Base-by-base conservation (phyloP, 2,113 vertebrate species). In the Polypterus senegalus region DNA sequence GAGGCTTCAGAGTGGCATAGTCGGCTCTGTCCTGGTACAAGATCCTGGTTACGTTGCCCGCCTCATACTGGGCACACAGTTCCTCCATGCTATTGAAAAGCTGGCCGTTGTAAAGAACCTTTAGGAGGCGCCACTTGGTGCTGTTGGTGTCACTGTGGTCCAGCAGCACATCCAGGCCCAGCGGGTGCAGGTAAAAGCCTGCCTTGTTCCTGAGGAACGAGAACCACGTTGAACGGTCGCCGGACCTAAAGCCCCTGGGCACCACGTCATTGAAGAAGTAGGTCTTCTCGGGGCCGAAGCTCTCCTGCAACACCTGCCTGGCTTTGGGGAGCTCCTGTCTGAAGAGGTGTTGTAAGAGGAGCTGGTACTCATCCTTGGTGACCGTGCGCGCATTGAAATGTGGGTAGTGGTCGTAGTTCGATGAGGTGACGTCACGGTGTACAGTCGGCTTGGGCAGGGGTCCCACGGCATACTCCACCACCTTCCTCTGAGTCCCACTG, bases 101-200 rank as follows among this genome's bases (percentile, higher is more conserved):
- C 2, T 7, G 67, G 0, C 89, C 91, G 0, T 92, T 93, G 54
- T 93, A 96, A 51, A 90, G 68, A 5, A 94, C 60, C 6, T 71
- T 74, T 55, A 54, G 71, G 48, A 94, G 60, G 1, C 0, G 73
- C 95, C 95, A 97, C 0, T 3, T 9, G 0, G 82, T 84, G 2
- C 68, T 2, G 0, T 83, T 71, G 1, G 78, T 64, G 58, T 81
- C 83, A 11, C 66, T 4, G 1, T 97, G 94, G n/a, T 92, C 73
- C 3, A 97, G 60, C 66, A 88, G 79, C 7, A 94, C 73, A 73
- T 97, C 93, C 49, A 98, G 78, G 5, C 92, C 92, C 62, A 93
- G 79, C 0, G 91, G 92, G 4, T 88, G 84, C 58, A 92, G 72
- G 55, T 79, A 93, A 61, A 86, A 79, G 0, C 91, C 89, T 0